Base-by-base conservation (phyloP, 2,113 vertebrate genomes). In the Myodes glareolus region DNA sequence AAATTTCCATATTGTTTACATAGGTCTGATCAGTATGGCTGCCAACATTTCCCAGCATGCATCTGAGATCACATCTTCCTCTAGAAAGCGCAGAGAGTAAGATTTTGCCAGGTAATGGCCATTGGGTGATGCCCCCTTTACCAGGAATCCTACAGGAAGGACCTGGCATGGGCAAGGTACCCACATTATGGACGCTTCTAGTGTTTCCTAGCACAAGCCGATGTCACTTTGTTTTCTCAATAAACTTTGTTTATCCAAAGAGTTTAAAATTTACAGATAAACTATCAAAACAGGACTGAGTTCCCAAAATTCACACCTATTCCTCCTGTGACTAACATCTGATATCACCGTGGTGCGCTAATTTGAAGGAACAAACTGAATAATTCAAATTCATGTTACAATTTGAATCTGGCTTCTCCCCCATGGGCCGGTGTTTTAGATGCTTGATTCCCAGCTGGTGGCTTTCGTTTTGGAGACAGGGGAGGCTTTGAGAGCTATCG, bases 231-330 rank as follows among this genome's bases (percentile, higher is more conserved):
- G 29, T 80, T 36, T 61, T 81, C 21, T 23, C 42, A 94, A 80
- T 17, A 88, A 96, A 77, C 8, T 78, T 55, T 39, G 52, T 36
- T 70, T 68, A 88, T 88, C 29, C 78, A 67, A 85, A 90, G 4
- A 84, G 17, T 63, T 88, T 72, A 86, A 86, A 72, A 90, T 10
- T 87, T 81, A 77, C 81, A 91, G 86, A 81, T 19, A 81, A 81
- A 36, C 7, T 55, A 19, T 23, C 50, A 55, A 55, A 55, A 50
- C 9, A 55, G 52, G 50, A 21, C 65, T 63, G n/a, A 63, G 75
- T 85, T 80, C 10, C 73, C 13, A 8, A 36, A 63, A 72, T n/a
- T n/a, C 36, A 31, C 45, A 73, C 39, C n/a, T 12, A 16, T 27
- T 77, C 85, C 31, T 36, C 25, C 21, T 68, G 29, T 61, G 55